Evolutionary conservation across 1,140 invertebrate genomes (phyloP), one percentile per base, ranked within the genome.

Genomic region (Tachypleus tridentatus): DNA sequence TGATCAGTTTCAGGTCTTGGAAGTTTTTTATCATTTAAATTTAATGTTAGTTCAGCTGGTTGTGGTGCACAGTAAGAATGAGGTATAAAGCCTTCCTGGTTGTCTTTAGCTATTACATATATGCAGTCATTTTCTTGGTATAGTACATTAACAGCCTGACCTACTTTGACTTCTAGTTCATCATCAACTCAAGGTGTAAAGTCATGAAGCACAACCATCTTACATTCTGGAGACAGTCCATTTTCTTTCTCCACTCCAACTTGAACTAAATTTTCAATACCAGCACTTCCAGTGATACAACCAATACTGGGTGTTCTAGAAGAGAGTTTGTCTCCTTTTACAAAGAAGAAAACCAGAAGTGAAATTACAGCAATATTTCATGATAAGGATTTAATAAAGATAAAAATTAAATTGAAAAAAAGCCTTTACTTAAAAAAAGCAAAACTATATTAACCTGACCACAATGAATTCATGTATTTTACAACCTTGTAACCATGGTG

Each of bases 71-170:
- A 93, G 75, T 95, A 95, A 0, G 91, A 93, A 74, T 93, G 88
- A 6, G 93, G 93, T 70, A 97, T 93, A 72, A 96, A 97, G 3
- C 93, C 93, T 78, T 96, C 92, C 8, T 66, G 65, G 9, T 87
- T 88, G 66, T 91, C 88, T 60, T 91, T 87, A 3, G 89, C 86
- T 74, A 95, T 93, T 0, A 96, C 91, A 80, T 96, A 96, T 2
- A 94, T 89, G 93, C 93, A 97, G 73, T 96, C 93, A 75, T 96
- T 95, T 76, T 97, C 93, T 71, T 91, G 81, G 76, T 97, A 97
- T 63, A 97, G 77, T 62, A 95, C 86, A 79, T 93, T 93, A 1
- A 95, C 91, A 71, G 93, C 84, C 82, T 88, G 75, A 64, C 86
- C 86, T 65, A 83, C 74, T 74, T 84, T 84, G 52, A 92, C 88